Evolutionary conservation across 2,113 vertebrate genomes (phyloP).

Genomic region (Nothocercus julius): DNA sequence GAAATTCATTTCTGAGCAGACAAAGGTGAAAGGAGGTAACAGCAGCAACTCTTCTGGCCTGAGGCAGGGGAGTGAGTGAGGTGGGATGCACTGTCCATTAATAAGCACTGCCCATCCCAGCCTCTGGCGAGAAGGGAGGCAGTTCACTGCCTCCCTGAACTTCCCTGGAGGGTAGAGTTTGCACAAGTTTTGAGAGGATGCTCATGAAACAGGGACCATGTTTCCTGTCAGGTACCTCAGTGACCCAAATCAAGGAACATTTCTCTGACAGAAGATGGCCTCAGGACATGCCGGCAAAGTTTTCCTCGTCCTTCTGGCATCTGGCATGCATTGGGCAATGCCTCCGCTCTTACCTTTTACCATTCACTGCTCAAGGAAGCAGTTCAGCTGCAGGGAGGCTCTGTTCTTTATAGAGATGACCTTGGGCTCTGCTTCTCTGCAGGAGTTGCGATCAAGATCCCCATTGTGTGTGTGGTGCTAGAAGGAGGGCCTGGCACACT

Average conservation of each 20-base stretch:
- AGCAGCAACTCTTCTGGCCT: accelerated
- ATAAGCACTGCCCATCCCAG: background rate
- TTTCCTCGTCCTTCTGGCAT: background rate
- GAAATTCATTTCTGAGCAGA: slow-evolving; percentile 88
- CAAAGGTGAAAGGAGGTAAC: slow-evolving; percentile 79
- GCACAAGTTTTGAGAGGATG: background rate
- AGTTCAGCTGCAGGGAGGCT: background rate
- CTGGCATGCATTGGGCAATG: background rate
- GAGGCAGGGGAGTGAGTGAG: background rate
- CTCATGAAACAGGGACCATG: background rate
- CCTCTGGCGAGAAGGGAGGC: background rate
- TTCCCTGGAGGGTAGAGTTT: background rate
- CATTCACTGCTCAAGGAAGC: background rate
- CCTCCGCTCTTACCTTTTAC: background rate
- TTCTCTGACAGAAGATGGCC: background rate
- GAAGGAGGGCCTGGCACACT: slow-evolving; percentile 95
- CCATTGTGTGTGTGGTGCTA: slow-evolving; percentile 92
- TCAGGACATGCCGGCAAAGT: background rate
- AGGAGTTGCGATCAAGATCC: slow-evolving; percentile 86
- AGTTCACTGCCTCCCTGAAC: background rate
- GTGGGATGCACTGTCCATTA: background rate
- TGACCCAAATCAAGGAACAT: background rate
- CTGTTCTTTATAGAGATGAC: background rate
- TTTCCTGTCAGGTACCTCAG: background rate
- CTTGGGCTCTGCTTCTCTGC: background rate